These are phyloP conservation scores for Propithecus coquereli DNA, from an alignment of 2,113 vertebrate genomes.

Conservation along the genomic window DNA sequence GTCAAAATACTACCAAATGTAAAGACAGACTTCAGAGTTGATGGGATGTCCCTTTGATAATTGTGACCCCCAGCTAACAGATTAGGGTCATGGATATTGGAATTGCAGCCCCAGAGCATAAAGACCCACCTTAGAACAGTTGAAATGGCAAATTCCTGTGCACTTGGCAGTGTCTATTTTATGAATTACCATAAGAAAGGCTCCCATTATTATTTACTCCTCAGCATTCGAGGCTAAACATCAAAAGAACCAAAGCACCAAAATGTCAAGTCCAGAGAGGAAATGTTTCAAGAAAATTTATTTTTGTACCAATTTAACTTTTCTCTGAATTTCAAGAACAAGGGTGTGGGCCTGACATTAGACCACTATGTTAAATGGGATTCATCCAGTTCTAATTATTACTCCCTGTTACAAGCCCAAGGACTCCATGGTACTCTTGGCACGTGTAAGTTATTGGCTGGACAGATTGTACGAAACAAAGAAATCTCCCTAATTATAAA, in stretches of 20 bases:
- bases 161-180: not conserved
- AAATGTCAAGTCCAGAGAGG: slow-evolving; percentile 27
- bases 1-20: not conserved
- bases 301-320: slow-evolving; percentile 63
- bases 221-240: not conserved
- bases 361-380: not conserved
- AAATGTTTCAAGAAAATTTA: slow-evolving; percentile 51
- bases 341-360: not conserved
- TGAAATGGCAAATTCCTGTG: not conserved
- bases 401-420: not conserved
- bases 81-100: not conserved
- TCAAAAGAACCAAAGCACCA: slow-evolving; percentile 27
- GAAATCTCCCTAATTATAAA: slow-evolving; percentile 35
- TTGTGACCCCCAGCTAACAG: not conserved
- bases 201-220: not conserved
- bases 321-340: slow-evolving; percentile 63
- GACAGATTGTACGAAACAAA: slow-evolving; percentile 38
- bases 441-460: not conserved
- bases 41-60: not conserved
- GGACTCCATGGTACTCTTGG: not conserved
- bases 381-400: slow-evolving; percentile 50
- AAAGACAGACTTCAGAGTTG: not conserved
- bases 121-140: not conserved
- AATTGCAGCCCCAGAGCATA: not conserved
- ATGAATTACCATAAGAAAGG: not conserved